Base-by-base conservation (phyloP, 2,888 invertebrate species). In the Drosophila tanythrix region DNA sequence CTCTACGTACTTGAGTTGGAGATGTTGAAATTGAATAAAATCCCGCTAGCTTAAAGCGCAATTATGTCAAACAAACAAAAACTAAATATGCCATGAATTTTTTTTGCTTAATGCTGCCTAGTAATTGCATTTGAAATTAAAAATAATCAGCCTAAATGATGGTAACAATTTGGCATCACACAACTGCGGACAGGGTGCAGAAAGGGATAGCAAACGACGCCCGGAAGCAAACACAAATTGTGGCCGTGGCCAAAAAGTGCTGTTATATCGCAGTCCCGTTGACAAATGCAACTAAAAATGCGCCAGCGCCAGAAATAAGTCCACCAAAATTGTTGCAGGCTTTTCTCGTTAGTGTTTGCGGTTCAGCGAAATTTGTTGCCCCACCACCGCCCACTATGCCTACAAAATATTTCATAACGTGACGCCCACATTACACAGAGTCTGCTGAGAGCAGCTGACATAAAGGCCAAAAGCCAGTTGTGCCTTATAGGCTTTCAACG, bases 321-420 rank as follows among this genome's bases (percentile, higher is more conserved):
- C 68, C 70, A 75, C 56, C 68, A 67, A 72, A 82, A 82, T 75
- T 70, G 67, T 63, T 69, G 66, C 71, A 71, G 79, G 76, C 66
- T 73, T 79, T 73, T 73, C 84, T 84, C 88, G 81, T 81, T 88
- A 81, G 71, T 63, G 61, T 69, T 88, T 81, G 72, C 83, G 74
- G 71, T 48, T 73, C 70, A 58, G 46, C 55, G 56, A 63, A 59
- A 13, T 21, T 7, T 21, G 13, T 61, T 46, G 38, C 36, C 31
- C 36, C 31, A 31, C 52, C 2, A 29, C 60, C 33, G 10, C 58
- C 48, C 29, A 11, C 46, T 27, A 18, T 3, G 7, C 38, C 43
- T 11, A 3, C 31, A 69, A 69, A 72, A 70, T 72, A 70, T 81
- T 69, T 62, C 56, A 79, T 64, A 73, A 71, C 73, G 64, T 64